Conservation (phyloP, 2,797 vertebrate species). For the Eremophila alpestris region DNA sequence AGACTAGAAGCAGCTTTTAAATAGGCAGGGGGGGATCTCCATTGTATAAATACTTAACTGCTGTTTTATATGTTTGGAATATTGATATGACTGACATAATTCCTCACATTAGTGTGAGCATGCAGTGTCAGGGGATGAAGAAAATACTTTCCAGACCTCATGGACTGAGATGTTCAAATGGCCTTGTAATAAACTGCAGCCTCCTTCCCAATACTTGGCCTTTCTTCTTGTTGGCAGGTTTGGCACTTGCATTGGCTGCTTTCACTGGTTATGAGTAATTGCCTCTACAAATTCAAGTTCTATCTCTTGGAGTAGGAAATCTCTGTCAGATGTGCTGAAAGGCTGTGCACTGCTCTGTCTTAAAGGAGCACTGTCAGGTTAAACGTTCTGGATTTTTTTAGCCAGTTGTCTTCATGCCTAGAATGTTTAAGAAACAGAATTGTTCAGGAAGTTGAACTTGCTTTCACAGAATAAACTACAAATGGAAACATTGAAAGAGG, state of each 20-base stretch:
- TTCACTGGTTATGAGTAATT: constrained; percentile 49
- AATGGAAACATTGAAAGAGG: not conserved
- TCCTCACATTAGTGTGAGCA: not conserved
- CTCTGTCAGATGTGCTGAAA: not conserved
- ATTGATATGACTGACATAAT: constrained; percentile 1
- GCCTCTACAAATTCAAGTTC: constrained; percentile 47
- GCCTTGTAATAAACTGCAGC: not conserved
- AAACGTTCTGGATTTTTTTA: not conserved
- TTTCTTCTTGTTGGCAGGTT: constrained; percentile 4
- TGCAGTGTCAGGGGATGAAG: not conserved
- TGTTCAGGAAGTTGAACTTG: not conserved
- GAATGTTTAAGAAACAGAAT: not conserved
- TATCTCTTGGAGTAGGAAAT: not conserved
- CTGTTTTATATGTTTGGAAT: not conserved
- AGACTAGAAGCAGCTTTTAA: constrained; percentile 4
- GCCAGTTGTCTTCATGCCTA: not conserved
- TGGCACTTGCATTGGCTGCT: constrained; percentile 7
- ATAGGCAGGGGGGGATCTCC: not conserved
- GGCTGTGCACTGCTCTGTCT: not conserved
- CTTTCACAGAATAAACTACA: not conserved
- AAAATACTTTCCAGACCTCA: not conserved
- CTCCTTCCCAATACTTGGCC: constrained; percentile 36
- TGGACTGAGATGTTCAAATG: not conserved
- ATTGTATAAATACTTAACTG: not conserved
- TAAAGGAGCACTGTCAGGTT: not conserved